These are phyloP conservation scores for Urocyon cinereoargenteus DNA, from an alignment of 2,797 vertebrate genomes.

Conservation along the genomic window DNA sequence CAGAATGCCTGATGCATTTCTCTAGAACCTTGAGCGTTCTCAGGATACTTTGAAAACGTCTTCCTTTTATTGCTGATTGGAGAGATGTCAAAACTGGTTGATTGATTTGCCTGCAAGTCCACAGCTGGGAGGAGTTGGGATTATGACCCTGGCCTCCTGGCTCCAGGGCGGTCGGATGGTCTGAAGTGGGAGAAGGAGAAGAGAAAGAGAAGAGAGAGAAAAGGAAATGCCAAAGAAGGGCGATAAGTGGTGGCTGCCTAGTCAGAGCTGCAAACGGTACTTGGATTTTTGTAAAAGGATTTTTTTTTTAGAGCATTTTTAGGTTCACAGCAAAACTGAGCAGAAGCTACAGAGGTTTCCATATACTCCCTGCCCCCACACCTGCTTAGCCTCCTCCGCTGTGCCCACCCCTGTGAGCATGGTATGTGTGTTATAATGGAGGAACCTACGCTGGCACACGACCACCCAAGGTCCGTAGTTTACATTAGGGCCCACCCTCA, in stretches of 20 bases:
- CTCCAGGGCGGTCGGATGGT: not conserved
- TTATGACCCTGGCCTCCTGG: not conserved
- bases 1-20: not conserved
- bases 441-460: not conserved
- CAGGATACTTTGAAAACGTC: not conserved
- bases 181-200: not conserved
- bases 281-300: not conserved
- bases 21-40: not conserved
- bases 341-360: not conserved
- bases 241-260: not conserved
- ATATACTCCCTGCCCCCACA: not conserved
- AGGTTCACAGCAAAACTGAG: not conserved
- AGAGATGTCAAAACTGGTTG: not conserved
- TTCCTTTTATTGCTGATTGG: not conserved
- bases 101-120: not conserved
- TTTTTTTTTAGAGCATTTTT: not conserved
- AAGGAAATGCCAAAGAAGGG: not conserved
- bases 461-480: not conserved
- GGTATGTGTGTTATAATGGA: not conserved
- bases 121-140: not conserved
- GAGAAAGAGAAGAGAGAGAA: not conserved
- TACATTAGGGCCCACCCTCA: not conserved
- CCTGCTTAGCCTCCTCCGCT: not conserved
- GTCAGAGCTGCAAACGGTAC: not conserved
- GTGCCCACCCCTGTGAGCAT: too few relatives aligned